Conservation (phyloP, 2,888 invertebrate genomes). For the Chrysotoxum bicinctum region DNA sequence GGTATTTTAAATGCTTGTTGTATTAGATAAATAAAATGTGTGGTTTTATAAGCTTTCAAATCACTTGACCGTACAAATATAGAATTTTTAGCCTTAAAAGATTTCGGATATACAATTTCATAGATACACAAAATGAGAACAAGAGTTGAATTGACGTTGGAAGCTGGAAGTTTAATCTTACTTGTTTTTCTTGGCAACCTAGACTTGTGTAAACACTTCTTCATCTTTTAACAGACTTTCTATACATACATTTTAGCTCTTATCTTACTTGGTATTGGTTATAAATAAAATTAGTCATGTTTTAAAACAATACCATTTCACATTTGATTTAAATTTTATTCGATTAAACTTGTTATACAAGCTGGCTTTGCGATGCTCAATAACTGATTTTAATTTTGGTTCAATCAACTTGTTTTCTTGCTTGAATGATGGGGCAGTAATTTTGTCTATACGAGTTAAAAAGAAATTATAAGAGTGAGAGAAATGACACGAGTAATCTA, state of each 20-base stretch:
- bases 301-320: background rate
- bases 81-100: background rate
- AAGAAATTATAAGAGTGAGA: background rate
- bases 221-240: background rate
- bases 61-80: background rate
- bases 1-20: too few species aligned
- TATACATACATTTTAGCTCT: background rate
- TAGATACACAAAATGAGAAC: background rate
- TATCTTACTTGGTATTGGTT: background rate
- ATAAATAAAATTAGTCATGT: background rate
- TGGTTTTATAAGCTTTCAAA: background rate
- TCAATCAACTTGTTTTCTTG: background rate
- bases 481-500: constrained; percentile 3
- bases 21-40: background rate
- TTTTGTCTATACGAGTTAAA: background rate
- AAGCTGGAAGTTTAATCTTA: background rate
- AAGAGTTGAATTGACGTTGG: background rate
- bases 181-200: background rate
- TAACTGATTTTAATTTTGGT: background rate
- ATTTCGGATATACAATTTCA: background rate
- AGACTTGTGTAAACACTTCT: background rate
- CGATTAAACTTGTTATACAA: constrained; percentile 6
- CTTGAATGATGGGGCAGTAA: background rate
- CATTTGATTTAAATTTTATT: background rate
- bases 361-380: background rate